These are phyloP conservation scores for Prionchulus punctatus DNA, from an alignment of 2,888 invertebrate genomes.

Conservation along the genomic window DNA sequence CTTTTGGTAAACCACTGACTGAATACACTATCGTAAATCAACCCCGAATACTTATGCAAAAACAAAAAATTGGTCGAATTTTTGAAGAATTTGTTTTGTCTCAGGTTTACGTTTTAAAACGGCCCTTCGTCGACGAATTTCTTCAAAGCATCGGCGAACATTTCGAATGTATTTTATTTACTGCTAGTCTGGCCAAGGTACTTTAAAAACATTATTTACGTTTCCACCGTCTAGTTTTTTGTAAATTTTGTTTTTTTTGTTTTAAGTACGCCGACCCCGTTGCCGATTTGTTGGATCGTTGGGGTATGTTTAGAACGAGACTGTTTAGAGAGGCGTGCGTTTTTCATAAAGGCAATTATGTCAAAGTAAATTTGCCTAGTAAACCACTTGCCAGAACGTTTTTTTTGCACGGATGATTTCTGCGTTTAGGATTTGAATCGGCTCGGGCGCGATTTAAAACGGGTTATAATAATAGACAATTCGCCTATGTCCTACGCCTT, in stretches of 20 bases:
- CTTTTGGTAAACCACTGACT: too few relatives aligned
- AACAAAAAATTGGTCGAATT: too few relatives aligned
- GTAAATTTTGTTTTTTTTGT: too few relatives aligned
- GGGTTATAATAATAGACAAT: slow-evolving; percentile 96
- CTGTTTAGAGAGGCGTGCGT: slow-evolving; percentile 99
- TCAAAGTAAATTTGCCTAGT: slow-evolving; percentile 46
- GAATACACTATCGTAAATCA: too few relatives aligned
- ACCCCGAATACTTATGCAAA: too few relatives aligned
- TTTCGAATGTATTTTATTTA: slow-evolving; percentile 98
- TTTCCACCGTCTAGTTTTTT: too few relatives aligned
- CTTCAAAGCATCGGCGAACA: slow-evolving; percentile 90
- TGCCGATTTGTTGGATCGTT: slow-evolving; percentile 88
- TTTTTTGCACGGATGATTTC: too few relatives aligned
- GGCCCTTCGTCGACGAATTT: slow-evolving; percentile 98
- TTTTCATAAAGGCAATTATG: slow-evolving; percentile 98
- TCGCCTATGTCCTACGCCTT: slow-evolving; percentile 99
- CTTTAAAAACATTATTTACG: too few relatives aligned
- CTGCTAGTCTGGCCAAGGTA: slow-evolving; percentile 88
- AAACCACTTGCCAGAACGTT: too few relatives aligned
- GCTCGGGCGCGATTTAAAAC: slow-evolving; percentile 81
- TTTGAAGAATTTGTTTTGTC: too few relatives aligned
- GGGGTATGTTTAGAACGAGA: slow-evolving; percentile 62
- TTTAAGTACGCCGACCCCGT: slow-evolving; percentile 93
- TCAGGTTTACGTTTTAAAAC: slow-evolving; percentile 75
- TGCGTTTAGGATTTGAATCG: slow-evolving; percentile 88